Percentiles rank a stretch among this genome's conserved stretches.
Conservation (phyloP, 2,888 invertebrate species). For the Hermaeophaga mercurialis region DNA sequence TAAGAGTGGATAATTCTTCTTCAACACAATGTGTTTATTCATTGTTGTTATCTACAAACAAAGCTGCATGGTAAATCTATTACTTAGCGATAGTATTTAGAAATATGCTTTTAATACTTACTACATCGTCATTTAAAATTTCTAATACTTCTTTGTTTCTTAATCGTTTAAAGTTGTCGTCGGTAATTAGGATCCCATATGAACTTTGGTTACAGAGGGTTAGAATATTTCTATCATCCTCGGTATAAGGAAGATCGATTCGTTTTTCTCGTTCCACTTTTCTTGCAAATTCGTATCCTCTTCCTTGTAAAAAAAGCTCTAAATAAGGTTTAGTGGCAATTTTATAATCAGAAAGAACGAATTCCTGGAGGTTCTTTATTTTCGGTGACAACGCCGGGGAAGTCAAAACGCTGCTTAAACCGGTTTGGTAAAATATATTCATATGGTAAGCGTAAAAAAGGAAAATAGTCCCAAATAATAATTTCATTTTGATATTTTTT, state of each 20-base stretch:
- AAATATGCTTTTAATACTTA: conserved; percentile 5
- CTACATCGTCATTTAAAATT: conserved; percentile 7
- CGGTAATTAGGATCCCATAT: not conserved
- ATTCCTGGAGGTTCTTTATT: conserved; percentile 7
- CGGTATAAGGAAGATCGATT: not conserved
- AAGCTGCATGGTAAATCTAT: not conserved
- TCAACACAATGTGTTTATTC: not conserved
- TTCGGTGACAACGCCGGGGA: not conserved
- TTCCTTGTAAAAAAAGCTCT: not conserved
- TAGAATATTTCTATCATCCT: not conserved
- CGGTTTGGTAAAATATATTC: conserved; percentile 7
- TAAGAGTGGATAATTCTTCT: conserved; percentile 10
- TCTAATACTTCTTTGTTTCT: conserved; percentile 1
- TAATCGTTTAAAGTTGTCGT: not conserved
- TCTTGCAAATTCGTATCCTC: not conserved
- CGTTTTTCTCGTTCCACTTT: not conserved
- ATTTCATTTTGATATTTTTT: too few relatives aligned
- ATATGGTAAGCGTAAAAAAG: not conserved
- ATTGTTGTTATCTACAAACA: not conserved
- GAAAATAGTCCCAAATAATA: not conserved
- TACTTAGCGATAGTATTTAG: too few relatives aligned
- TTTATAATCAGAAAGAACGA: not conserved
- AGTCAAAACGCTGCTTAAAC: conserved; percentile 5
- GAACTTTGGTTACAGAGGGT: not conserved
- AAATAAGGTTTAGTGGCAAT: not conserved